phyloP scores from a whole-genome alignment of 2,797 vertebrate species.

The Cyclopterus lumpus region DNA sequence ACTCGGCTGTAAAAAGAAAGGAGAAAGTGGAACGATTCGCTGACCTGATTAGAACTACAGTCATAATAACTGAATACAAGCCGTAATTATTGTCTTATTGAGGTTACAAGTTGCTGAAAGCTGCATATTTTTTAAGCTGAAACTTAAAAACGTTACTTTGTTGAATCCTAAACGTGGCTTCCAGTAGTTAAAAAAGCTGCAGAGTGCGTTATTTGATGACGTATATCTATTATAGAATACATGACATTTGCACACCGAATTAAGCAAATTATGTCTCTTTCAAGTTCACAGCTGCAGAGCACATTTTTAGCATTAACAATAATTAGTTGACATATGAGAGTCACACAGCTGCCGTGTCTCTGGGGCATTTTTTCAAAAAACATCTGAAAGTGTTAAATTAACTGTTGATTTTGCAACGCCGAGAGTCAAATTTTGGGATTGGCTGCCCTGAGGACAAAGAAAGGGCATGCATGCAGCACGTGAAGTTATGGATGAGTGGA shows the following conservation, averaged over 20 bases:
- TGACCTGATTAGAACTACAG: slow-evolving; percentile 51
- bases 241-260: not conserved
- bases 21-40: slow-evolving; percentile 42
- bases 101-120: slow-evolving; percentile 3
- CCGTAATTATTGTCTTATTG: not conserved
- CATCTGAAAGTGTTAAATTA: not conserved
- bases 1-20: slow-evolving; percentile 23
- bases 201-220: not conserved
- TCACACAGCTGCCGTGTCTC: not conserved
- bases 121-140: not conserved
- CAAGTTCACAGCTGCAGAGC: not conserved
- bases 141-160: no score
- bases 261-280: not conserved
- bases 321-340: slow-evolving; percentile 13
- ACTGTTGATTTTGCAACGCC: not conserved
- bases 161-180: not conserved
- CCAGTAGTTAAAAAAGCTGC: not conserved
- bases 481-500: not conserved
- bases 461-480: not conserved
- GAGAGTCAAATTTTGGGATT: slow-evolving; percentile 5
- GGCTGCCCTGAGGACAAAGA: not conserved
- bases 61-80: not conserved
- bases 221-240: not conserved
- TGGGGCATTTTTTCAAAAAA: not conserved
- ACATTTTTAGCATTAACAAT: slow-evolving; percentile 22